Conservation (phyloP, 1,140 invertebrate genomes). For the Drosophila lini region DNA sequence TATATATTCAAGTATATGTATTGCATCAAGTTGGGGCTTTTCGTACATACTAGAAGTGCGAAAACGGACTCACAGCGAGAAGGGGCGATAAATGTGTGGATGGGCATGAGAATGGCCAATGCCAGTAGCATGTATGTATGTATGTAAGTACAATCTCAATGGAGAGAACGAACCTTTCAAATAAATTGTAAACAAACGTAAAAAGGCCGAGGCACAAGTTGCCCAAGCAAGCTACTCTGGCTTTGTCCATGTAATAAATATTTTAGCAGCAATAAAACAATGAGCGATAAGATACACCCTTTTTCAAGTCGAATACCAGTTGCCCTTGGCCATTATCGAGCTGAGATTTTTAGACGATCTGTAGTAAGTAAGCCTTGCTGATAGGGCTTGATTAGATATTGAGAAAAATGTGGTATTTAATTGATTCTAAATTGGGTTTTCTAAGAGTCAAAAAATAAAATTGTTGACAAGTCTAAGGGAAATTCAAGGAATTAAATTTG, state of each 20-base stretch:
- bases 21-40: conserved; percentile 36
- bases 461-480: background rate
- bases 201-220: conserved; percentile 21
- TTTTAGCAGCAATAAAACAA: conserved; percentile 38
- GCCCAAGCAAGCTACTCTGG: background rate
- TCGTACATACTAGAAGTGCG: conserved; percentile 60
- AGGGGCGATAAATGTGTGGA: conserved; percentile 48
- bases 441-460: background rate
- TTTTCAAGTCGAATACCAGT: conserved; percentile 6
- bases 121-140: conserved; percentile 16
- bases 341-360: conserved; percentile 13
- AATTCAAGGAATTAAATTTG: background rate
- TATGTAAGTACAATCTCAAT: conserved; percentile 21
- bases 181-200: conserved; percentile 52
- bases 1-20: conserved; percentile 5
- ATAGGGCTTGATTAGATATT: background rate
- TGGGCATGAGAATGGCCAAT: conserved; percentile 33
- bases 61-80: conserved; percentile 45
- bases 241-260: conserved; percentile 44
- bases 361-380: background rate
- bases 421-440: background rate
- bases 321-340: conserved; percentile 34
- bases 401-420: background rate
- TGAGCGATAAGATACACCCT: conserved; percentile 18
- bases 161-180: conserved; percentile 61